Conservation (phyloP, 2,888 invertebrate genomes). For the Marasmarcha lunaedactyla region DNA sequence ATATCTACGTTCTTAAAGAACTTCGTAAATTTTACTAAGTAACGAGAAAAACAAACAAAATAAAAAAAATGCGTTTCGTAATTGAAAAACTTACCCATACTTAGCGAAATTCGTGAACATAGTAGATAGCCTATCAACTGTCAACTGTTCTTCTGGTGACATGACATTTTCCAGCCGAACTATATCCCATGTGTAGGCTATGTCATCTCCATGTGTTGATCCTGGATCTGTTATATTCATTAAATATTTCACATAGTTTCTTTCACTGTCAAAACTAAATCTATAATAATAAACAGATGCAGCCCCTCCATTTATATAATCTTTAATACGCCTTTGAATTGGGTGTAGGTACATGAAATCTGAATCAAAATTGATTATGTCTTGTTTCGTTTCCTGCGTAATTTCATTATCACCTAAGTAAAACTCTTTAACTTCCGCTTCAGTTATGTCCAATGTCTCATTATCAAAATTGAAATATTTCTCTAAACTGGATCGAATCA, state of each 20-base stretch:
- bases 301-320: constrained; percentile 22
- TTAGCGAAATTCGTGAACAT: constrained; percentile 52
- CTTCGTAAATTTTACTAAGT: too few relatives aligned
- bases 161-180: constrained; percentile 11
- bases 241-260: constrained; percentile 19
- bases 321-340: constrained; percentile 24
- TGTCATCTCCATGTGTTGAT: constrained; percentile 35
- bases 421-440: constrained; percentile 10
- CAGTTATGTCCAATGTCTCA: constrained; percentile 8
- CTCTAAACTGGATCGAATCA: constrained; percentile 8
- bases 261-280: constrained; percentile 32
- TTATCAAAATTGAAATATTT: constrained; percentile 7
- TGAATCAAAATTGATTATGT: constrained; percentile 28
- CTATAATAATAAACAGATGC: constrained; percentile 31
- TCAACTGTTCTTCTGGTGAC: constrained; percentile 25
- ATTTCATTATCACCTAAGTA: constrained; percentile 14
- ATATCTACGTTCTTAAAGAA: too few relatives aligned
- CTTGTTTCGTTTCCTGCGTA: constrained; percentile 12
- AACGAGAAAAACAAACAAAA: too few relatives aligned
- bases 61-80: too few relatives aligned
- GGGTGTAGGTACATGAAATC: constrained; percentile 33
- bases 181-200: constrained; percentile 32
- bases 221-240: constrained; percentile 19
- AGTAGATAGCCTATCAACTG: constrained; percentile 34
- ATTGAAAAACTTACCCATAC: constrained; percentile 37